These are phyloP conservation scores for Poeciliopsis turneri DNA, from an alignment of 2,797 vertebrate genomes.

Conservation along the genomic window DNA sequence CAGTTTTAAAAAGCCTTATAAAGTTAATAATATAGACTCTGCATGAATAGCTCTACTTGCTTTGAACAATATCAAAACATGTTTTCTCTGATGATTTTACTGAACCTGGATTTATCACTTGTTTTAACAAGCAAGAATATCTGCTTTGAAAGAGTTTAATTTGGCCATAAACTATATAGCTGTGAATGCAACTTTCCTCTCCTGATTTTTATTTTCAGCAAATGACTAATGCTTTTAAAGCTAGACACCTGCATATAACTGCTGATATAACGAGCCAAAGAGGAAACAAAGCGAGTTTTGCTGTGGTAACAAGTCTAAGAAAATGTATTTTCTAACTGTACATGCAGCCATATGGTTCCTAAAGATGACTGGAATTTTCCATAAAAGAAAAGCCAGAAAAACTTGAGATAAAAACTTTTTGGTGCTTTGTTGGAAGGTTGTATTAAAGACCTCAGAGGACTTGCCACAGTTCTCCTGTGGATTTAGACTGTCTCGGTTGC, in stretches of 20 bases:
- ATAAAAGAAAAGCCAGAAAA: not conserved
- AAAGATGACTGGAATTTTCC: not conserved
- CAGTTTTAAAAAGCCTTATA: not conserved
- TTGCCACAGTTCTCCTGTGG: constrained; percentile 15
- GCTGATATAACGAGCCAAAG: not conserved
- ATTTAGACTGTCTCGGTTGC: constrained; percentile 17
- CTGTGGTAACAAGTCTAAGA: not conserved
- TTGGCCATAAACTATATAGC: not conserved
- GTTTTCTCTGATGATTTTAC: not conserved
- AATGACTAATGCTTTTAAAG: not conserved
- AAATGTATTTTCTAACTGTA: not conserved
- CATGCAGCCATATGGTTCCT: not conserved
- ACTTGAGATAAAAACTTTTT: not conserved
- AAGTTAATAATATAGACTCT: not conserved
- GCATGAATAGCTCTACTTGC: not conserved
- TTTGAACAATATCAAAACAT: not conserved
- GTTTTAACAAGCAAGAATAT: not conserved
- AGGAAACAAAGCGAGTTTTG: not conserved
- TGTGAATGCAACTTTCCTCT: not conserved
- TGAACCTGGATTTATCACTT: not conserved
- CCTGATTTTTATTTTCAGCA: not conserved
- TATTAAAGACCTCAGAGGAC: constrained; percentile 6
- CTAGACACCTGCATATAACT: not conserved
- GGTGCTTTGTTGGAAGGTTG: not conserved
- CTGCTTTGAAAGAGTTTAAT: not conserved